phyloP scores from a whole-genome alignment of 2,113 vertebrate species.

The Myotis lucifugus region DNA sequence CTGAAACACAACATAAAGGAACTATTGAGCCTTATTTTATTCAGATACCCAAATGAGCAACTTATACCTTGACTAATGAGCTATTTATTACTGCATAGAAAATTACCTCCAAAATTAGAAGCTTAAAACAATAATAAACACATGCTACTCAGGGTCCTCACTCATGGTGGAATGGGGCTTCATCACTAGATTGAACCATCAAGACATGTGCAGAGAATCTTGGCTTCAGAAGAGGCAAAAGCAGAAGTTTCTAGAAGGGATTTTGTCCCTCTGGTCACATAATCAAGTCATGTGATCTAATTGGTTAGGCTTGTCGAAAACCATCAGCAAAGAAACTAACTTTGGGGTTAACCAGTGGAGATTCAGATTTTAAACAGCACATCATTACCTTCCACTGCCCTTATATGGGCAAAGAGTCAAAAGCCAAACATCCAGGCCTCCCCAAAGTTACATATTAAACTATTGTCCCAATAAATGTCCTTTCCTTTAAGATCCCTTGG shows the following conservation, averaged over 20 bases:
- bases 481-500: neutral
- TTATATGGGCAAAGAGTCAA: neutral
- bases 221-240: neutral
- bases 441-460: neutral
- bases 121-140: neutral
- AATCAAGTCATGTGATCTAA: conserved; percentile 3
- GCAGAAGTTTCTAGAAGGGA: neutral
- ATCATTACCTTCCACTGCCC: neutral
- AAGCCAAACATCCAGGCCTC: neutral
- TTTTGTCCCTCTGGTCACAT: neutral
- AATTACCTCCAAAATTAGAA: neutral
- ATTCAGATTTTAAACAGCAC: neutral
- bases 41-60: neutral
- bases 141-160: neutral
- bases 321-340: neutral
- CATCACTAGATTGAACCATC: neutral
- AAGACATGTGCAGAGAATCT: neutral
- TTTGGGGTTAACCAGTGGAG: neutral
- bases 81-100: neutral
- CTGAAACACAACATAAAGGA: neutral
- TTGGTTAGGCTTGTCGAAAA: neutral
- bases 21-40: neutral
- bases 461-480: neutral
- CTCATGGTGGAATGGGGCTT: neutral
- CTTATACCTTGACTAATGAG: neutral